Conservation (phyloP, 1,140 invertebrate genomes). For the Hyles vespertilio region DNA sequence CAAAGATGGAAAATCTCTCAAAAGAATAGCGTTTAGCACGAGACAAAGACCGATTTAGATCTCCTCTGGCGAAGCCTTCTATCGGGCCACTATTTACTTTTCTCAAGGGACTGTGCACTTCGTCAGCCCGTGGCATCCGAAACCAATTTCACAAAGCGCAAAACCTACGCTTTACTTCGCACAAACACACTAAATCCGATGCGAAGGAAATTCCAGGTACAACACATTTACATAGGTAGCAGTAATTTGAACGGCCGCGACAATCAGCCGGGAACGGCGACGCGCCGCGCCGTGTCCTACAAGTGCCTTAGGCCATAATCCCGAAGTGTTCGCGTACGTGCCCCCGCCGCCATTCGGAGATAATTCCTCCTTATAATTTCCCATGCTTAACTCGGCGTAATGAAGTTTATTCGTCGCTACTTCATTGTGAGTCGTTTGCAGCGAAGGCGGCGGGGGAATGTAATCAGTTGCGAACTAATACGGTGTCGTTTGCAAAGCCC, state of each 20-base stretch:
- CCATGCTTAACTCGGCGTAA: constrained; percentile 68
- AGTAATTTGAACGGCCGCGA: constrained; percentile 20
- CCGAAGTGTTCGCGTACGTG: constrained; percentile 48
- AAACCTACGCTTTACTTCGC: constrained; percentile 25
- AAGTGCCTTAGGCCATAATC: constrained; percentile 44
- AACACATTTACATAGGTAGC: constrained; percentile 23
- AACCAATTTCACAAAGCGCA: constrained; percentile 50
- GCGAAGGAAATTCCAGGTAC: constrained; percentile 23
- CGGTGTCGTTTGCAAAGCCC: constrained; percentile 57
- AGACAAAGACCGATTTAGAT: constrained; percentile 72
- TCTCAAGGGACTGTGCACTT: constrained; percentile 46
- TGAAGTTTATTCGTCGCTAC: constrained; percentile 72
- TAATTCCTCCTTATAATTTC: constrained; percentile 72
- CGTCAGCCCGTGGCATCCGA: constrained; percentile 38
- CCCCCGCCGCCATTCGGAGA: constrained; percentile 47
- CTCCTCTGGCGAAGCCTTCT: constrained; percentile 49
- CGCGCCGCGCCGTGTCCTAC: constrained; percentile 33
- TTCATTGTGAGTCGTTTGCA: constrained; percentile 61
- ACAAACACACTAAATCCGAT: constrained; percentile 15
- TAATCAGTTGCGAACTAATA: constrained; percentile 72
- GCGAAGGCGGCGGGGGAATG: constrained; percentile 52
- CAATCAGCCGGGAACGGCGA: constrained; percentile 19
- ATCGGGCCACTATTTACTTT: constrained; percentile 66
- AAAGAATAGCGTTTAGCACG: constrained; percentile 65
- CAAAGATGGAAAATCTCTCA: constrained; percentile 69